Conservation (phyloP, 2,888 invertebrate genomes). For the Nasonovia ribisnigri region DNA sequence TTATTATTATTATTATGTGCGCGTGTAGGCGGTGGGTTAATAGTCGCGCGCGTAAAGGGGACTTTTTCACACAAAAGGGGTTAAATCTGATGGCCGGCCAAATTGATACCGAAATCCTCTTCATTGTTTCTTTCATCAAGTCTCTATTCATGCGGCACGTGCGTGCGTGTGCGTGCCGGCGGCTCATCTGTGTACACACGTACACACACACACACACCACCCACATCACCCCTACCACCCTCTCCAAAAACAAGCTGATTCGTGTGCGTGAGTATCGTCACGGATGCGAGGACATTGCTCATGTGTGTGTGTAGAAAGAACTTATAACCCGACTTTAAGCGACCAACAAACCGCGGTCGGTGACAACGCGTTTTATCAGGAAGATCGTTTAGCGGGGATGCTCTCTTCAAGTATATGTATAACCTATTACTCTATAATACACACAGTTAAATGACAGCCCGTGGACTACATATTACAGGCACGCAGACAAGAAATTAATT, state of each 20-base stretch:
- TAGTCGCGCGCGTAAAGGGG: slow-evolving; percentile 48
- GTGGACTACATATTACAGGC: neutral
- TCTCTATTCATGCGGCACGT: slow-evolving; percentile 64
- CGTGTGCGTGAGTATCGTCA: neutral
- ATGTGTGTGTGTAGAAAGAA: too few species aligned
- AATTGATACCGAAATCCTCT: slow-evolving; percentile 63
- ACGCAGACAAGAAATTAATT: neutral
- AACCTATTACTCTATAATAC: neutral
- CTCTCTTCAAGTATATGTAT: neutral
- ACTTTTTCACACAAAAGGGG: slow-evolving; percentile 56
- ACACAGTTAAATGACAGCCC: neutral
- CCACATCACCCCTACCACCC: neutral
- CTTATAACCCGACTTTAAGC: slow-evolving; percentile 22
- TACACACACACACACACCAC: neutral
- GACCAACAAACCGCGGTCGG: neutral
- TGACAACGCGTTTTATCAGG: neutral
- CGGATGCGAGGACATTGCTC: neutral
- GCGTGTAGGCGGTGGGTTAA: slow-evolving; percentile 25
- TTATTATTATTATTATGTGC: slow-evolving; percentile 25
- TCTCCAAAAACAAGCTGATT: neutral
- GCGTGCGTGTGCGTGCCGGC: slow-evolving; percentile 37
- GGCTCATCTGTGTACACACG: neutral
- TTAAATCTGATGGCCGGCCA: slow-evolving; percentile 63
- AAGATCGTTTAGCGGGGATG: neutral
- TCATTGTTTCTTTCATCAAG: slow-evolving; percentile 65